A percentile compares a stretch with the other conserved stretches of the same genome.
Evolutionary conservation across 35 echinoderm and acorn worm genomes (phyloP).

Genomic region (Hemicentrotus pulcherrimus): DNA sequence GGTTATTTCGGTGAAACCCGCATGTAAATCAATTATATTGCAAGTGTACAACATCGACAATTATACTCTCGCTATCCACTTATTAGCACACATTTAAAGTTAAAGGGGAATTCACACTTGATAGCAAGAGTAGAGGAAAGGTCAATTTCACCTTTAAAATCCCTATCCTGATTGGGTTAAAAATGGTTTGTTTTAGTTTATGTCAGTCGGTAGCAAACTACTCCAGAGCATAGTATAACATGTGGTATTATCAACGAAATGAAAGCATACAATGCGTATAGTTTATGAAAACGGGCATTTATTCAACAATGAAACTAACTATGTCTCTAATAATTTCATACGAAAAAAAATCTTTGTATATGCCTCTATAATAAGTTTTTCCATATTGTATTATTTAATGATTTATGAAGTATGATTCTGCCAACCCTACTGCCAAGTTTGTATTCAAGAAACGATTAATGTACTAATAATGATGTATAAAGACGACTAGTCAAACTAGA

Average conservation of each 20-base stretch:
- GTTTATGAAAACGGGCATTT: neutral
- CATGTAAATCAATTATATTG: too few species aligned
- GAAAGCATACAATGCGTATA: neutral
- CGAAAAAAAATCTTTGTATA: neutral
- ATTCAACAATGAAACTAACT: neutral
- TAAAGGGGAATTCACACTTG: too few species aligned
- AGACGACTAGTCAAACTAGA: conserved; percentile 3
- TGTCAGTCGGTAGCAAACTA: too few species aligned
- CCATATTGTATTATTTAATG: neutral
- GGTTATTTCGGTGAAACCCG: too few species aligned
- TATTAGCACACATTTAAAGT: too few species aligned
- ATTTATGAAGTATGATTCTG: neutral
- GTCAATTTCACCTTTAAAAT: too few species aligned
- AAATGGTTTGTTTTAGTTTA: too few species aligned
- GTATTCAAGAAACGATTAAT: neutral
- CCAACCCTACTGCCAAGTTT: neutral
- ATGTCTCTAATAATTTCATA: neutral
- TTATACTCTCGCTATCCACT: too few species aligned
- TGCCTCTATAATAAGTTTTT: neutral
- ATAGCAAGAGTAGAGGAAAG: too few species aligned
- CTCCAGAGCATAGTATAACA: neutral
- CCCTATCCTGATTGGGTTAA: too few species aligned
- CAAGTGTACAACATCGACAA: too few species aligned
- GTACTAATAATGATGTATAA: neutral
- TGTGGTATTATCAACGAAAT: neutral